Evolutionary conservation across 2,797 vertebrate genomes (phyloP), one percentile per base, ranked within the genome.

Genomic region (Lepilemur septentrionalis): DNA sequence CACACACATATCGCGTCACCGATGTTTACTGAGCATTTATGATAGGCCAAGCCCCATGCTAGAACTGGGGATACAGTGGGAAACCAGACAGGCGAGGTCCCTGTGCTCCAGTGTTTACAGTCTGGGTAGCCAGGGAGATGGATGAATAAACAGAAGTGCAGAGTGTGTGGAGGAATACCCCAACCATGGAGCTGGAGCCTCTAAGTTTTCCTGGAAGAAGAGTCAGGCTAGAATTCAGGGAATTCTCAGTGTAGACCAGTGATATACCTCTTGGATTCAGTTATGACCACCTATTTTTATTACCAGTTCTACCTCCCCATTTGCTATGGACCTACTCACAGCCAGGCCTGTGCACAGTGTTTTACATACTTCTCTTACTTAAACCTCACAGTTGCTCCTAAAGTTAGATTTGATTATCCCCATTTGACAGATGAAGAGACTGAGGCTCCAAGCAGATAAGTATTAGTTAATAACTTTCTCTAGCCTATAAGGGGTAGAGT

Each of bases 341-440:
- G 4, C 5, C 38, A 86, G 32, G 25, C 30, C 46, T 86, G 6
- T 12, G 7, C 4, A 28, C 46, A 41, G 5, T 63, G 5, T 75
- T 87, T 87, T 81, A 85, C 25, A 43, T 13, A 59, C 12, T 57
- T 76, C 23, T 7, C 20, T 7, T 78, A 52, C 70, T 91, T 1
- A 91, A 87, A 90, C 65, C 25, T 14, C 38, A 48, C 30, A 55
- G 12, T 32, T 82, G 32, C 38, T 79, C 43, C 15, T 89, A 25
- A 84, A 92, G 28, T 57, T 81, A 90, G 38, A 63, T 63, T 63
- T 75, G 28, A 46, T 9, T 48, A 22, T 52, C 35, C 48, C 25
- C 41, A 76, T 41, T 84, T 73, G 46, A 85, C 59, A 96, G 59
- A 76, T 76, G 52, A 91, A n/a, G 48, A 93, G 72, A 76, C 59